These are phyloP conservation scores for Colaptes auratus DNA, from an alignment of 2,113 vertebrate species.

Conservation along the genomic window DNA sequence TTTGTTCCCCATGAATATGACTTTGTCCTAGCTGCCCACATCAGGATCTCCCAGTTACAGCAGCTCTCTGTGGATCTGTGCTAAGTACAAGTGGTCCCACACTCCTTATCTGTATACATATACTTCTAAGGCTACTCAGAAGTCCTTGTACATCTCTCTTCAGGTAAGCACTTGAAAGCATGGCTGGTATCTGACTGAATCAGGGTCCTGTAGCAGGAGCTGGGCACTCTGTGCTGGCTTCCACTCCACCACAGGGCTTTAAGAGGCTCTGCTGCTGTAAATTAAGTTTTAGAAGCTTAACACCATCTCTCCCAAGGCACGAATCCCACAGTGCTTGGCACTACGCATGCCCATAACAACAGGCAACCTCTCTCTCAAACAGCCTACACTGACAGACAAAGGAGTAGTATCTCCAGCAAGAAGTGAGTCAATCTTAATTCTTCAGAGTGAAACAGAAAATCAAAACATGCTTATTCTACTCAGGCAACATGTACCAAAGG, in stretches of 20 bases:
- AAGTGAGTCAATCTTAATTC: not conserved
- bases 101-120: not conserved
- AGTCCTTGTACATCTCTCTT: rapidly evolving
- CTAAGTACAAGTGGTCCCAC: not conserved
- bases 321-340: not conserved
- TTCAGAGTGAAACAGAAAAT: not conserved
- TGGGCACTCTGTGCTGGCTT: not conserved
- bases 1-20: slow-evolving; percentile 21
- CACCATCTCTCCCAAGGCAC: not conserved
- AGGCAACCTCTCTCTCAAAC: not conserved
- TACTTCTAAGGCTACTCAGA: not conserved
- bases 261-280: not conserved
- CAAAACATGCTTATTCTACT: not conserved
- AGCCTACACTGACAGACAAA: not conserved
- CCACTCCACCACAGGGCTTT: rapidly evolving
- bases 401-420: not conserved
- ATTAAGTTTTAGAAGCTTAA: not conserved
- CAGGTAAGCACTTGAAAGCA: not conserved
- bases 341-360: rapidly evolving
- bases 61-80: not conserved
- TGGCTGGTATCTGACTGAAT: rapidly evolving
- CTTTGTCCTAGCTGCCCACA: slow-evolving; percentile 14
- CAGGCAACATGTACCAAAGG: not conserved
- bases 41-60: not conserved
- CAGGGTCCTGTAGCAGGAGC: not conserved